Conservation (phyloP, 2,888 invertebrate genomes). For the Brachycybe producta region DNA sequence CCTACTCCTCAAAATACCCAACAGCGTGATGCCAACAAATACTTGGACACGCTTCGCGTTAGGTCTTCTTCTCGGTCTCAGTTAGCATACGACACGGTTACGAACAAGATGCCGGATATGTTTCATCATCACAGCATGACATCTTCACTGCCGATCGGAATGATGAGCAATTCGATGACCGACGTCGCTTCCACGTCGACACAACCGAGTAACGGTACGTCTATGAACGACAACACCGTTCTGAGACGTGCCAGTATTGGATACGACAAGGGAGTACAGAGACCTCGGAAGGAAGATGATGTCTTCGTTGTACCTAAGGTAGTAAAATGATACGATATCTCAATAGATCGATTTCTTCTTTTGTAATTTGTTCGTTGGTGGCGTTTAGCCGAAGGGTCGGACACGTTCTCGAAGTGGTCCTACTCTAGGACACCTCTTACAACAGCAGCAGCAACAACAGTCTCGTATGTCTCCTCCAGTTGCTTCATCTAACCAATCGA, state of each 20-base stretch:
- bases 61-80: too few relatives aligned
- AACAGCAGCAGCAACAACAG: background rate
- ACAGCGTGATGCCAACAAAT: too few relatives aligned
- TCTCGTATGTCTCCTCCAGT: slow-evolving; percentile 8
- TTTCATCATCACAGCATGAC: background rate
- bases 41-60: too few relatives aligned
- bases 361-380: slow-evolving; percentile 11
- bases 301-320: slow-evolving; percentile 40
- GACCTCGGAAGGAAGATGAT: slow-evolving; percentile 30
- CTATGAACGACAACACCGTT: background rate
- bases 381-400: slow-evolving; percentile 35
- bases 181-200: background rate
- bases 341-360: slow-evolving; percentile 15
- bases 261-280: slow-evolving; percentile 9
- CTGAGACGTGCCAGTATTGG: slow-evolving; percentile 7
- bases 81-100: too few relatives aligned
- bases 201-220: background rate
- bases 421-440: slow-evolving; percentile 27
- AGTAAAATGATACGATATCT: too few relatives aligned
- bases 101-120: background rate
- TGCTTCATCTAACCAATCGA: slow-evolving; percentile 41
- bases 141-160: background rate
- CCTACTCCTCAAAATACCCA: too few relatives aligned
- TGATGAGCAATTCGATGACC: too few relatives aligned
- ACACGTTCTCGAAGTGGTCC: slow-evolving; percentile 46